Base-by-base conservation (phyloP, 2,888 invertebrate species). In the Cistogaster globosa region DNA sequence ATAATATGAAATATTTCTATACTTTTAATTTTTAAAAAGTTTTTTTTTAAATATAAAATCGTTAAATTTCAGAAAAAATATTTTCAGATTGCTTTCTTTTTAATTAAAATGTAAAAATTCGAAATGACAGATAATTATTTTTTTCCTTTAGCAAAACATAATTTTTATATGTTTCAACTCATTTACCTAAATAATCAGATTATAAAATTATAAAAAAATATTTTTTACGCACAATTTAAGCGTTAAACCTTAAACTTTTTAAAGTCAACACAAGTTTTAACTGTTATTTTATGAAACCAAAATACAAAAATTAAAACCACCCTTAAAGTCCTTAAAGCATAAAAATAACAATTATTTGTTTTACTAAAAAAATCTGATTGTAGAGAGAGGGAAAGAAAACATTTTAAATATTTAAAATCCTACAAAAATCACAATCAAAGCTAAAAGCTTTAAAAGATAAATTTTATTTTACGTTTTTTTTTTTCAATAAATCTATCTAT, bases 201-300 rank as follows among this genome's bases (percentile, higher is more conserved):
- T 69, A 79, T 51, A 63, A 78, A 42, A 42, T 32, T 32, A 32
- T 32, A 32, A 14, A 42, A 8, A 69, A 22, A 83, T 55, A 78
- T 69, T 79, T 68, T 63, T 69, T 65, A 55, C 22, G 84, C 58
- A 69, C 71, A 79, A 84, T 79, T 84, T 79, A 84, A 62, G 69
- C 69, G 75, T 71, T 53, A 69, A 79, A 67, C 32, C 76, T 67
- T 57, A 60, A 67, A 62, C 32, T 69, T 62, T 45, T 45, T 16
- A 75, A 81, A 55, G 48, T 20, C 68, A 53, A 26, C 12, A 36
- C 18, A 22, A n/a, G 11, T 42, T 45, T 20, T 7, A 38, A 74
- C 6, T 42, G 14, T 9, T 18, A 62, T 18, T 12, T 11, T 48
- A 45, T 63, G 18, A 60, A 65, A 75, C 76, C 38, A 60, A 77